Conservation (phyloP, 2,888 invertebrate genomes). For the Mactromeris polynyma region DNA sequence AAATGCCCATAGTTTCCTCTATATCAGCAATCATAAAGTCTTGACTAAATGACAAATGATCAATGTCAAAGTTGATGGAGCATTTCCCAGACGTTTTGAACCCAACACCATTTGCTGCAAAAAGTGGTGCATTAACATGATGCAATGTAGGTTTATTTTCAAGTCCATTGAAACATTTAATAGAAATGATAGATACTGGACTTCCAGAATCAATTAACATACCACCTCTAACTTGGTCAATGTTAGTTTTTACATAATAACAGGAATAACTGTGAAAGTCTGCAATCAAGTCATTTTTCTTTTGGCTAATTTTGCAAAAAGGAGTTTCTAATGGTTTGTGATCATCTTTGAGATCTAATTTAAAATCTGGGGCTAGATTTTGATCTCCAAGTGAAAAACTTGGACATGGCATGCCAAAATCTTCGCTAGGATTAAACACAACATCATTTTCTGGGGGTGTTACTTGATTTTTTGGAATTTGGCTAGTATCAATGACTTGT, state of each 20-base stretch:
- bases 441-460: too few relatives aligned
- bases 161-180: not conserved
- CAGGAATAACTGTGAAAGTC: not conserved
- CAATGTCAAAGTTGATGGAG: not conserved
- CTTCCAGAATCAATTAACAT: not conserved
- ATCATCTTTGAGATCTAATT: too few relatives aligned
- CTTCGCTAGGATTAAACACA: too few relatives aligned
- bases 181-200: not conserved
- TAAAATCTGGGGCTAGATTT: not conserved
- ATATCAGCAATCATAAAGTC: too few relatives aligned
- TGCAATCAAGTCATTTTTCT: not conserved
- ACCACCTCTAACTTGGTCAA: not conserved
- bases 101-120: not conserved
- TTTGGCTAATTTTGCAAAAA: not conserved
- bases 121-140: not conserved
- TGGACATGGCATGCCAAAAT: too few relatives aligned
- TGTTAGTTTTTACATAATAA: not conserved
- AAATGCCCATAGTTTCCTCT: too few relatives aligned
- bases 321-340: not conserved
- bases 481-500: too few relatives aligned
- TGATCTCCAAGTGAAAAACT: too few relatives aligned
- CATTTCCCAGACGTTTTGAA: not conserved
- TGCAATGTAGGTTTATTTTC: not conserved
- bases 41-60: too few relatives aligned
- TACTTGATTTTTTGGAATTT: too few relatives aligned